Percentiles rank a stretch among this genome's conserved stretches.
Conservation (phyloP, 1,140 invertebrate species). For the Phortica variegata region DNA sequence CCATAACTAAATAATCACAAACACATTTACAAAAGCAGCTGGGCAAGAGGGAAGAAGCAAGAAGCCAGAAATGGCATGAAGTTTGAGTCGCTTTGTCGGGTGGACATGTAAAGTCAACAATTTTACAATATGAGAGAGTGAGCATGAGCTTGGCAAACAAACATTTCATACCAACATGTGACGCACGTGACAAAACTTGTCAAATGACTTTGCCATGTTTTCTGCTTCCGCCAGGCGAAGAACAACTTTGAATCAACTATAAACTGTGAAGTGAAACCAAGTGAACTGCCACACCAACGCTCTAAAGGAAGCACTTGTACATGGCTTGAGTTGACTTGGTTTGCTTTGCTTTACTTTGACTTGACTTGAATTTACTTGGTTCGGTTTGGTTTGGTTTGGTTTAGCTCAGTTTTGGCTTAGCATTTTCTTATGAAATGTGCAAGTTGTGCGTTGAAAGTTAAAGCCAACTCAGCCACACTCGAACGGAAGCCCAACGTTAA, state of each 20-base stretch:
- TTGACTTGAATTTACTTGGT: slow-evolving; percentile 22
- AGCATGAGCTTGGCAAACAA: slow-evolving; percentile 2
- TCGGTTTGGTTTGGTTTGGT: slow-evolving; percentile 2
- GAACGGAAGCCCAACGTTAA: too few species aligned
- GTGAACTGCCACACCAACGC: too few species aligned
- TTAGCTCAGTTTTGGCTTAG: neutral
- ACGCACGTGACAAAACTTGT: slow-evolving; percentile 54
- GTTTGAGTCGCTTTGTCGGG: too few species aligned
- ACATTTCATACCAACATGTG: slow-evolving; percentile 43
- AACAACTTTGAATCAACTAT: too few species aligned
- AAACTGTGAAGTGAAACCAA: too few species aligned
- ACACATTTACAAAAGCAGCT: slow-evolving; percentile 45
- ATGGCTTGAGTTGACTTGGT: too few species aligned
- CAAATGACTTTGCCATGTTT: slow-evolving; percentile 34
- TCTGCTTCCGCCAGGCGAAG: too few species aligned
- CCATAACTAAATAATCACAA: slow-evolving; percentile 54
- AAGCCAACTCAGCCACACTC: too few species aligned
- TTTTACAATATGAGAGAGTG: too few species aligned
- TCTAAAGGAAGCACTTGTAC: too few species aligned
- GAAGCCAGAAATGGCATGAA: neutral
- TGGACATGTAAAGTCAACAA: too few species aligned
- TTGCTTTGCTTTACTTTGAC: slow-evolving; percentile 42
- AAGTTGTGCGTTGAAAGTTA: neutral
- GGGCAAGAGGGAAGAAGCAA: slow-evolving; percentile 10
- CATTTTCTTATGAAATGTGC: slow-evolving; percentile 26